Base-by-base conservation (phyloP, 2,888 invertebrate species). In the Malacosoma neustria region DNA sequence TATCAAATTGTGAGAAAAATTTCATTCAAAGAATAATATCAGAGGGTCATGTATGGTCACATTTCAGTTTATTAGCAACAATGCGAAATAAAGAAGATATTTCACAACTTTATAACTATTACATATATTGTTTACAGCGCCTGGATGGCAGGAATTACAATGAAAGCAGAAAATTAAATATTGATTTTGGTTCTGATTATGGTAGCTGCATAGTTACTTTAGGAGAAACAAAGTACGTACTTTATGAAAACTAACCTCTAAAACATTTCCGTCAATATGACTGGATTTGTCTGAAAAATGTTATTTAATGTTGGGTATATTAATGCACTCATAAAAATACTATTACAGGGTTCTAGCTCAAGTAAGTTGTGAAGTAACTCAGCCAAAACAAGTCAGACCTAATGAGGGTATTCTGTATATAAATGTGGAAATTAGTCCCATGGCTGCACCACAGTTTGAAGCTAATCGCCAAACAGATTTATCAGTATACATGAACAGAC, bases 361-460 rank as follows among this genome's bases (percentile, higher is more conserved):
- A 80, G 94, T 96, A 3, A 93, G 94, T 3, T 95, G 96, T 76
- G 95, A 96, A 75, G 89, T 98, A 22, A 91, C 92, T 35, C 89
- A 90, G 48, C 97, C 98, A 0, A 94, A 94, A 72, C 89, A 92
- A 29, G 91, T 93, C 1, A 86, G 97, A 31, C 95, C 97, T 1
- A 95, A 93, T 64, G 98, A 98, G 72, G 98, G 98, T 1, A 89
- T 93, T 44, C 65, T 98, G 11, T 90, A 89, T 57, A 89, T 98
- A 29, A 96, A 96, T 81, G 91, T 96, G 1, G 97, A 97, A 68
- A 82, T 97, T 32, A 92, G 92, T 49, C 92, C 95, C 2, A 91
- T 97, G 90, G 96, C 95, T 1, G 92, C 94, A 1, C 92, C 94
- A 2, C 91, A 93, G 57, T 94, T 95, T 73, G 97, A 97, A 66